Evolutionary conservation across 2,888 invertebrate species (phyloP), one percentile per base, ranked within the genome.

Genomic region (Fragum fragum): DNA sequence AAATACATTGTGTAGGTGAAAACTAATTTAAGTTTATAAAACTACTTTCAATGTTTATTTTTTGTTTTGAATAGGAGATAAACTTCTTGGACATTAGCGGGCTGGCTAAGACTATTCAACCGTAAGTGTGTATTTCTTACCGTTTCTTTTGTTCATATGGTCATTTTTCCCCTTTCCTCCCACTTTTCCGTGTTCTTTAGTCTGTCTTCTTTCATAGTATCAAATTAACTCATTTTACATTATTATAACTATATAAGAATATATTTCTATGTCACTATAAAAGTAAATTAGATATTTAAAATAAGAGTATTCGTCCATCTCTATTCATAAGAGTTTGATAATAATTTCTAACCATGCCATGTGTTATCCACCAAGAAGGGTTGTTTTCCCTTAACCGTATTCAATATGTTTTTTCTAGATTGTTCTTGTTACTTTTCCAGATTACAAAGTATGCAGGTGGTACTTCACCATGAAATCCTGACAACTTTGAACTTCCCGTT

Each of bases 391-490:
- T 9, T 6, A 39, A 9, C 39, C 39, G 7, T 39, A 14, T 14
- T 39, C 39, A 39, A n/a, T n/a, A n/a, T n/a, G n/a, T n/a, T 36
- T 9, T 36, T 36, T 36, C 3, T 36, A 9, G 9, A 3, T 36
- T 9, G 32, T 36, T 47, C 2, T 47, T 39, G 6, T 9, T 47
- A 18, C 14, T 14, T 47, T 47, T 47, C 16, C 47, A 47, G 47
- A 47, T 14, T 47, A 47, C 47, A 1, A 5, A n/a, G n/a, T n/a
- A 47, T 47, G 47, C 47, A 47, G 47, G 14, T 3, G 3, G 47
- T 47, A 18, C 47, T 47, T n/a, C 47, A 47, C 47, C 47, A 47
- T 47, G 47, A 47, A 47, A 47, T 47, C n/a, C 47, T 47, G n/a
- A 47, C 47, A 9, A 47, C 47, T 18, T n/a, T 47, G 3, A 47